Evolutionary conservation across 1,140 invertebrate genomes (phyloP), one percentile per base, ranked within the genome.

Genomic region (Drosophila nigromelanica): DNA sequence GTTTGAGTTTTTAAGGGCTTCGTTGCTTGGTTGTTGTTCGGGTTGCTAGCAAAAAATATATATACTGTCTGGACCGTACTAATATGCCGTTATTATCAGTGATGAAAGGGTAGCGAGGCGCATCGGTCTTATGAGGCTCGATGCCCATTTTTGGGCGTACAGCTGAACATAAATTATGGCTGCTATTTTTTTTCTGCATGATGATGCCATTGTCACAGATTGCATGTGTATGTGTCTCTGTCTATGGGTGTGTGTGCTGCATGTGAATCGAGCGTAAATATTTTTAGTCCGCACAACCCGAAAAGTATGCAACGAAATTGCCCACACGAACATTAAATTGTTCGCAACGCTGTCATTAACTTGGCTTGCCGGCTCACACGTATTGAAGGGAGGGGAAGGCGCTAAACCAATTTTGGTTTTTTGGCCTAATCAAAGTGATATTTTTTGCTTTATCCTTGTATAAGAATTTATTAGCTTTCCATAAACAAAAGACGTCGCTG

Each of bases 31-130:
- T 68, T 76, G 85, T 85, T 80, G 80, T 73, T 69, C 80, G 66
- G 43, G 45, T 56, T 62, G 63, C 55, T 66, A 51, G 61, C 52
- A 39, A 43, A 47, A 68, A 71, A 69, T 80, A 51, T 62, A 66
- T 63, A 52, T 39, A 60, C n/a, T n/a, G 73, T 30, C 47, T 76
- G 78, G 67, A 67, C 78, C 66, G 35, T 68, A 73, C 78, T 87
- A 87, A 87, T 86, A 74, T 79, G 75, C 69, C 47, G 68, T 78
- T 86, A 87, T 86, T 87, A 86, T 87, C 82, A 76, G 71, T 87
- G 82, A 86, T 86, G 76, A 86, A 86, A 86, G 83, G 75, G 74
- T 79, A 70, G 81, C 51, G 75, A 51, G 60, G 50, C 81, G 70
- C 78, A 66, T 72, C 73, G 45, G 78, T 45, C 78, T 87, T 87